Percentiles rank a stretch among this genome's conserved stretches.
Conservation (phyloP, 2,113 vertebrate genomes). For the human (Homo sapiens) region GRCh38 chrX:124215501-124216000, state of each 20-base stretch:
- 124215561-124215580: not conserved
- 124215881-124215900: not conserved
- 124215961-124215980: not conserved
- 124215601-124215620: conserved; percentile 49
- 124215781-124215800: not conserved
- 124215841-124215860: conserved; percentile 3
- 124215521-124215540: not conserved
- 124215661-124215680: conserved; percentile 1
- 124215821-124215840: not conserved
- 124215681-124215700: not conserved
- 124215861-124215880: conserved; percentile 4
- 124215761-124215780: conserved; percentile 12
- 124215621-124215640: conserved; percentile 29
- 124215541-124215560: not conserved
- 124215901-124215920: conserved; percentile 6
- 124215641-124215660: not conserved
- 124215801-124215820: conserved; percentile 4
- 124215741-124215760: not conserved
- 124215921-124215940: not conserved
- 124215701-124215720: not conserved
- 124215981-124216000: conserved; percentile 6
- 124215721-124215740: conserved; percentile 31
- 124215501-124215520: conserved; percentile 18
- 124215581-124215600: not conserved
- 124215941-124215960: not conserved